Conservation (phyloP, 1,140 invertebrate genomes). For the Scaptomyza montana region DNA sequence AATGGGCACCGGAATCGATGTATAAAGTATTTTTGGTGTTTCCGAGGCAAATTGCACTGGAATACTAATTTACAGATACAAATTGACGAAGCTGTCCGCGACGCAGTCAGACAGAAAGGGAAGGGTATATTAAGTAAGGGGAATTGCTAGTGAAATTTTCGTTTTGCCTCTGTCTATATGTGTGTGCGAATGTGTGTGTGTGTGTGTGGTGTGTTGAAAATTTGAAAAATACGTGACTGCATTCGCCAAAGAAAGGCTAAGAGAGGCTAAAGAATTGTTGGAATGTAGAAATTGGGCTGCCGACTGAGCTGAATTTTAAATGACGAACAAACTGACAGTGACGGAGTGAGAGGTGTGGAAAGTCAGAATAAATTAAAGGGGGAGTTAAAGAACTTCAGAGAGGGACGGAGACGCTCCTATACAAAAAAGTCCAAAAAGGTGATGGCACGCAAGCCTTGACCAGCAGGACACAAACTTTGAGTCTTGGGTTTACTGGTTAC, state of each 20-base stretch:
- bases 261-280: constrained; percentile 60
- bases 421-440: constrained; percentile 27
- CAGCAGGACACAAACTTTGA: not conserved
- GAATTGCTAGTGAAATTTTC: constrained; percentile 57
- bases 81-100: constrained; percentile 67
- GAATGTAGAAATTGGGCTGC: constrained; percentile 74
- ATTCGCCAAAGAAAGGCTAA: constrained; percentile 65
- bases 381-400: constrained; percentile 12
- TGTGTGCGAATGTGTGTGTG: not conserved
- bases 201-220: constrained; percentile 64
- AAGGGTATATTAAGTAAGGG: not conserved
- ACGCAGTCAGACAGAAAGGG: constrained; percentile 48
- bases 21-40: constrained; percentile 58
- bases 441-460: constrained; percentile 43
- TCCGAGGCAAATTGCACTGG: constrained; percentile 75
- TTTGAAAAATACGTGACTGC: constrained; percentile 80
- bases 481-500: not conserved
- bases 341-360: not conserved
- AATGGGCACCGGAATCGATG: constrained; percentile 49
- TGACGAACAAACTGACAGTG: constrained; percentile 40
- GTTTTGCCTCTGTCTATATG: constrained; percentile 10
- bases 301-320: constrained; percentile 76
- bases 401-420: constrained; percentile 31
- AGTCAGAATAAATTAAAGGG: too few relatives aligned
- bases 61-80: constrained; percentile 82